Percentiles rank a stretch among this genome's conserved stretches.
Evolutionary conservation across 2,888 invertebrate species (phyloP).

Genomic region (Phania funesta): DNA sequence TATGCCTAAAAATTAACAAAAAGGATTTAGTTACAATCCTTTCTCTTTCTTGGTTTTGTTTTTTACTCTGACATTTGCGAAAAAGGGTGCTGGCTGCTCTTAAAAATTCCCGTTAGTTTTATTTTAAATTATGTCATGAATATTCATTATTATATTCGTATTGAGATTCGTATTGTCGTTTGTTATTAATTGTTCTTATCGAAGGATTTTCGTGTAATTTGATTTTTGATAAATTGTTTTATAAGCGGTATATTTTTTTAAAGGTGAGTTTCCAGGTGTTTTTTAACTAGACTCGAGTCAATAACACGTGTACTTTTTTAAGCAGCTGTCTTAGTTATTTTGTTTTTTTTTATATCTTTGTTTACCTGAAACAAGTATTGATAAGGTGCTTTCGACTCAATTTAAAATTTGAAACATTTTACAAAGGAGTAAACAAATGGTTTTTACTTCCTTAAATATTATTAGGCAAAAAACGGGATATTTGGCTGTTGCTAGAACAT

Average conservation of each 20-base stretch:
- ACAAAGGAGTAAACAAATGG: neutral
- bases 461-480: no score
- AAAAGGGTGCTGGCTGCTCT: slow-evolving; percentile 61
- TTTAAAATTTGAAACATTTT: slow-evolving; percentile 28
- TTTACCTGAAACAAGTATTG: neutral
- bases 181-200: neutral
- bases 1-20: neutral
- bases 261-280: slow-evolving; percentile 63
- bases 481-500: no score
- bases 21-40: slow-evolving; percentile 71
- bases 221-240: slow-evolving; percentile 58
- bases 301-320: slow-evolving; percentile 50
- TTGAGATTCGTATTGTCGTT: slow-evolving; percentile 28
- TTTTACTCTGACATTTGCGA: neutral
- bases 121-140: slow-evolving; percentile 52
- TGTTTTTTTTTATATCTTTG: neutral
- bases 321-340: slow-evolving; percentile 53
- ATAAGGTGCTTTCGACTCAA: slow-evolving; percentile 13
- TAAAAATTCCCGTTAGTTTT: slow-evolving; percentile 55
- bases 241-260: slow-evolving; percentile 34
- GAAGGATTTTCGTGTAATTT: slow-evolving; percentile 37
- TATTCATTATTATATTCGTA: slow-evolving; percentile 42
- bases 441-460: neutral
- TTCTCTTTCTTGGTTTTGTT: slow-evolving; percentile 30
- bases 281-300: slow-evolving; percentile 40